phyloP scores from a whole-genome alignment of 2,113 vertebrate species.

The Microtus pennsylvanicus region DNA sequence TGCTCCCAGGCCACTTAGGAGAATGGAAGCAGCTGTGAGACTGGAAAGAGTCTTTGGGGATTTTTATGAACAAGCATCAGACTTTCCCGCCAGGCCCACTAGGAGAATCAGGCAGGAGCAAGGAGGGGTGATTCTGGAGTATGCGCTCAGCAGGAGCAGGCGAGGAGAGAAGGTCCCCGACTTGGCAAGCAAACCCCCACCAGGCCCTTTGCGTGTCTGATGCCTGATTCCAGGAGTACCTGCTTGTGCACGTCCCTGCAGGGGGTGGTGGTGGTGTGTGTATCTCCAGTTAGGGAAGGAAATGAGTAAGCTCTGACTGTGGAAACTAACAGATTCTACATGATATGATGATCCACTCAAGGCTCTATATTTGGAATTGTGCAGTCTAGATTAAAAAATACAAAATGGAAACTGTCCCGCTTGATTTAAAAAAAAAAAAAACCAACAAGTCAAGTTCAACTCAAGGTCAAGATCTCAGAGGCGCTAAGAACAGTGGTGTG shows the following conservation, averaged over 20 bases:
- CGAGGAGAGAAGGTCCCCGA: no score
- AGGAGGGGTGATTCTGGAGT: no score
- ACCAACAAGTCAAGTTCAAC: conserved; percentile 49
- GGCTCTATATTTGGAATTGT: conserved; percentile 35
- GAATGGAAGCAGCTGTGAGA: conserved; percentile 13
- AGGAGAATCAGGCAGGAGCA: neutral
- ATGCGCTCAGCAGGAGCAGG: no score
- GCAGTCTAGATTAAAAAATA: conserved; percentile 37
- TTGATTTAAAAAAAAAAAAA: conserved; percentile 19
- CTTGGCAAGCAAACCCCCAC: neutral
- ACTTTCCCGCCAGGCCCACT: neutral
- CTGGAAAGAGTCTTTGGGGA: neutral
- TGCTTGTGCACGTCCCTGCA: neutral
- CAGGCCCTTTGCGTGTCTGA: neutral
- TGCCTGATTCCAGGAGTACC: neutral
- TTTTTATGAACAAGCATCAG: neutral
- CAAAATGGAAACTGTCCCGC: conserved; percentile 56
- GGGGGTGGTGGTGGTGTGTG: neutral
- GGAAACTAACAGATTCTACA: conserved; percentile 1
- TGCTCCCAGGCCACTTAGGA: neutral
- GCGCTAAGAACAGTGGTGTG: neutral
- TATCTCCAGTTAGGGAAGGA: neutral
- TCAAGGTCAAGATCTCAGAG: conserved; percentile 32
- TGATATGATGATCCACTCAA: neutral
- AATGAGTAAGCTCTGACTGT: neutral